Evolutionary conservation across 2,888 invertebrate species (phyloP).

Genomic region (Thereva nobilitata): DNA sequence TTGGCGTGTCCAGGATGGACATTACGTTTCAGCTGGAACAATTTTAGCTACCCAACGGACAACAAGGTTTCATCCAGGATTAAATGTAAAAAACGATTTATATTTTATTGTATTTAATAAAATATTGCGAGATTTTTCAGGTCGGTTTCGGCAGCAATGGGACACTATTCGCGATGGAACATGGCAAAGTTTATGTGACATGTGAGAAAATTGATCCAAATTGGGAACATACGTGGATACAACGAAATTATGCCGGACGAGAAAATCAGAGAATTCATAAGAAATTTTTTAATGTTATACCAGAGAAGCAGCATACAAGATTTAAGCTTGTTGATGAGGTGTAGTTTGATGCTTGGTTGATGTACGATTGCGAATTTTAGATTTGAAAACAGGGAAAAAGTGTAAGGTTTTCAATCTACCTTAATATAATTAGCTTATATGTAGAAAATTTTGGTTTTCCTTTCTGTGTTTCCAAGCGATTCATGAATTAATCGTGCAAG

Average conservation of each 20-base stretch:
- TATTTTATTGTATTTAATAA: not conserved
- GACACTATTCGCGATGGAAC: slow-evolving; percentile 77
- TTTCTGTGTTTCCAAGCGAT: no score
- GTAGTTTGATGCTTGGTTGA: slow-evolving; percentile 52
- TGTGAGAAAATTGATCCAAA: slow-evolving; percentile 80
- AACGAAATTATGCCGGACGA: slow-evolving; percentile 67
- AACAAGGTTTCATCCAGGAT: slow-evolving; percentile 77
- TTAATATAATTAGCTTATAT: no score
- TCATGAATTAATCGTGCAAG: no score
- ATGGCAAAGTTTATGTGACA: slow-evolving; percentile 78
- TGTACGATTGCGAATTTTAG: no score
- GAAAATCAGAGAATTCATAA: slow-evolving; percentile 73
- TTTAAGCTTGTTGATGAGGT: slow-evolving; percentile 78
- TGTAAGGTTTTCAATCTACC: no score
- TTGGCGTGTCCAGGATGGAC: slow-evolving; percentile 75
- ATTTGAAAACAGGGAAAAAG: no score
- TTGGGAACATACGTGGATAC: slow-evolving; percentile 77
- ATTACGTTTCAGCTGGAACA: slow-evolving; percentile 67
- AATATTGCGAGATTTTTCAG: slow-evolving; percentile 57
- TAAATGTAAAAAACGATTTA: slow-evolving; percentile 66
- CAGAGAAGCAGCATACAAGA: slow-evolving; percentile 74
- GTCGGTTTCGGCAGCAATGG: slow-evolving; percentile 81
- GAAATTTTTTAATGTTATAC: slow-evolving; percentile 83
- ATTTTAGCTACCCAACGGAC: slow-evolving; percentile 71
- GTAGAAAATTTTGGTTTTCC: no score